Conservation (phyloP, 2,797 vertebrate species). For the Atherinosoma microstoma region DNA sequence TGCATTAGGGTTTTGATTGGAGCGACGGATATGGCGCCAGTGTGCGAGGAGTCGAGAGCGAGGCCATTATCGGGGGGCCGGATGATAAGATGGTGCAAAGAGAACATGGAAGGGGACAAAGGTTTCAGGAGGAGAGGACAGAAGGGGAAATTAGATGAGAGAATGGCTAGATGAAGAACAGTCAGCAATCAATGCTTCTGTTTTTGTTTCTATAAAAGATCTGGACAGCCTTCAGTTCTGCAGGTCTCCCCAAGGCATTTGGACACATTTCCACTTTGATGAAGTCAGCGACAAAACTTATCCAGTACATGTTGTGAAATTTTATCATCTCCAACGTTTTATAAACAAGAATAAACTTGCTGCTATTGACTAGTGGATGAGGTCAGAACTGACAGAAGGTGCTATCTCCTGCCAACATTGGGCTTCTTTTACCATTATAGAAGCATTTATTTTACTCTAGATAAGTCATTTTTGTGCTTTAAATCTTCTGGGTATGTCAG, state of each 20-base stretch:
- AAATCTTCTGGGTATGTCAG: not conserved
- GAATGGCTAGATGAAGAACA: not conserved
- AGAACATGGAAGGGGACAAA: slow-evolving; percentile 31
- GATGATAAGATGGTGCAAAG: slow-evolving; percentile 37
- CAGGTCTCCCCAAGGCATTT: not conserved
- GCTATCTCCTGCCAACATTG: not conserved
- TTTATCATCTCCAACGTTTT: not conserved
- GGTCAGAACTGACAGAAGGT: not conserved
- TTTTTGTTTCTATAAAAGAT: not conserved
- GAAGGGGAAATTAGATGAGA: slow-evolving; percentile 11
- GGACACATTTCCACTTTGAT: not conserved
- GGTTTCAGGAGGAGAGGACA: slow-evolving; percentile 16
- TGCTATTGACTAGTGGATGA: not conserved
- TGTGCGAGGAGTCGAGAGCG: slow-evolving; percentile 17
- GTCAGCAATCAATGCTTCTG: not conserved
- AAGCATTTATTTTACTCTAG: not conserved
- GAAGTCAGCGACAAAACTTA: not conserved
- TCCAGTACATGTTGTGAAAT: not conserved
- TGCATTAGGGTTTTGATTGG: slow-evolving; percentile 65
- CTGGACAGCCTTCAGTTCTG: not conserved
- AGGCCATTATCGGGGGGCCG: slow-evolving; percentile 37
- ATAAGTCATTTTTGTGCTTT: not conserved
- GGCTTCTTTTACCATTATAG: not conserved
- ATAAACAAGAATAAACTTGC: not conserved
- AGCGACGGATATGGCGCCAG: slow-evolving; percentile 11